A percentile compares a stretch with the other conserved stretches of the same genome.
These are phyloP conservation scores for Saccopteryx leptura DNA, from an alignment of 2,113 vertebrate genomes.

Conservation along the genomic window DNA sequence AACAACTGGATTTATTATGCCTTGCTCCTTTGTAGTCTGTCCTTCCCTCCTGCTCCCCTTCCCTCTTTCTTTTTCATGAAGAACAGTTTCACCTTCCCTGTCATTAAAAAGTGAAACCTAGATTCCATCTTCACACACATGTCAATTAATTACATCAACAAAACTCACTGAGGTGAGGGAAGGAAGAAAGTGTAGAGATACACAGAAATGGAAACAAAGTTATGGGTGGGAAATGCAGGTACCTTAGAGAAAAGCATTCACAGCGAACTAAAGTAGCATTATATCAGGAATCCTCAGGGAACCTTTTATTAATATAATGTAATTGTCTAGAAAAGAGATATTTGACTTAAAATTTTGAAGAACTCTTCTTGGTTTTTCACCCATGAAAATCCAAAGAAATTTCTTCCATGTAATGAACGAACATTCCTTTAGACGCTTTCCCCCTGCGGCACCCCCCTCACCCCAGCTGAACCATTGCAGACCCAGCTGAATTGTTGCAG, in stretches of 20 bases:
- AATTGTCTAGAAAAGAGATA: slow-evolving; percentile 26
- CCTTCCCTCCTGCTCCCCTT: too few species aligned
- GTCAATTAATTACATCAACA: background rate
- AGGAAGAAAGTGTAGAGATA: background rate
- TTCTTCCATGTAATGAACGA: background rate
- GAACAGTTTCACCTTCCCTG: background rate
- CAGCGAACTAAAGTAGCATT: background rate
- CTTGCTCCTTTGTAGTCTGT: background rate
- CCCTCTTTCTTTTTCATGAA: background rate
- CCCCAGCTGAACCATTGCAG: background rate
- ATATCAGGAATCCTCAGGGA: background rate
- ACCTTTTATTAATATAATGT: background rate
- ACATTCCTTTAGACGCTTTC: background rate
- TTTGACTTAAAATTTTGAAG: slow-evolving; percentile 10
- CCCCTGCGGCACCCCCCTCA: too few species aligned
- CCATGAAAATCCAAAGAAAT: slow-evolving; percentile 6
- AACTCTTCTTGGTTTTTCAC: slow-evolving; percentile 4
- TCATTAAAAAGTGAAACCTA: slow-evolving; percentile 46
- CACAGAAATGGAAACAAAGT: background rate
- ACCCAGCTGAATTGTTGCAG: background rate
- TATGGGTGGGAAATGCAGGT: background rate
- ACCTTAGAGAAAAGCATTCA: background rate
- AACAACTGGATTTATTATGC: background rate
- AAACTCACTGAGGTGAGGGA: background rate
- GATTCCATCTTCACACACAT: background rate